Conservation (phyloP, 2,797 vertebrate species). For the Silurus aristotelis region DNA sequence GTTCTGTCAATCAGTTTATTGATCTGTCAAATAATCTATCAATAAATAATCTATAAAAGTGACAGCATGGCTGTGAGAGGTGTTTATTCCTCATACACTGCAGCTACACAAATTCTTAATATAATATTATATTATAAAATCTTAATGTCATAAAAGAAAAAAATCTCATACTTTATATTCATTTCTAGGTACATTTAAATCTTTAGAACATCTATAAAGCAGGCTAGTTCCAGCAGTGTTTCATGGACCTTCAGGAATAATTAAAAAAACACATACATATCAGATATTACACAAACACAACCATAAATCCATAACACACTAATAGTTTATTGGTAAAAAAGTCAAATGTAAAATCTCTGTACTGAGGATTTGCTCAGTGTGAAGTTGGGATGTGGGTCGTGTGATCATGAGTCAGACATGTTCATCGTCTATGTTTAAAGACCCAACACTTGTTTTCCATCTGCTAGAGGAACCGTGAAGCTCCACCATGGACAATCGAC, state of each 20-base stretch:
- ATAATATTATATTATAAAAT: not conserved
- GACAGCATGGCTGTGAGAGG: too few relatives aligned
- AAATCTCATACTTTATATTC: not conserved
- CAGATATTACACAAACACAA: not conserved
- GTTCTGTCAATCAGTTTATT: not conserved
- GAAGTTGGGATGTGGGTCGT: conserved; percentile 14
- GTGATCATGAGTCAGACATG: conserved; percentile 54
- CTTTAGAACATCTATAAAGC: not conserved
- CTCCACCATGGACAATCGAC: conserved; percentile 54
- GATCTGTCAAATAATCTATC: not conserved
- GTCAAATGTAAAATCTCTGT: not conserved
- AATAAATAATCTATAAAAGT: not conserved
- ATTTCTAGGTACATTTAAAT: not conserved
- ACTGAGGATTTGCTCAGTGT: not conserved
- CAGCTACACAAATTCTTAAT: not conserved
- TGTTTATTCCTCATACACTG: not conserved
- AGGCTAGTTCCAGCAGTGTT: not conserved
- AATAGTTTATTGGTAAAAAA: not conserved
- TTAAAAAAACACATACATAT: not conserved
- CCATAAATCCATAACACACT: not conserved
- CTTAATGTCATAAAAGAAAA: not conserved
- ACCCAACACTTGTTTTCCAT: not conserved
- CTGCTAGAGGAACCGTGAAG: not conserved
- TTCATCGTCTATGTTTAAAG: conserved; percentile 23
- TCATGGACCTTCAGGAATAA: conserved; percentile 1